These are phyloP conservation scores for Rotaria socialis DNA, from an alignment of 2,888 invertebrate genomes.

Conservation along the genomic window DNA sequence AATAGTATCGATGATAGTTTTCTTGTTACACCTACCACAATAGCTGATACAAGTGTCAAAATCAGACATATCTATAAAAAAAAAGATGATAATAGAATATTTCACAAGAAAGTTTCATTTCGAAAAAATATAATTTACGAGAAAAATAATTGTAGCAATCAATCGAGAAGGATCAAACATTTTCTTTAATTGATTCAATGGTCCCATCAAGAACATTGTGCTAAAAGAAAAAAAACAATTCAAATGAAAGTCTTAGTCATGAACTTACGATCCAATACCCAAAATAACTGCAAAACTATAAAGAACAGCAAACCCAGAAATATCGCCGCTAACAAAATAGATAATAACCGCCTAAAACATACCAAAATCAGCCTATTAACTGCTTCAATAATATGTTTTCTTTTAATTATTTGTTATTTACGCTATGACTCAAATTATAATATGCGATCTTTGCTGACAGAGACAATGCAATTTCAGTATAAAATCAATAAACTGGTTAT, in stretches of 20 bases:
- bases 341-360: background rate
- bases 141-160: constrained; percentile 10
- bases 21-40: background rate
- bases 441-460: no score
- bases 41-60: constrained; percentile 14
- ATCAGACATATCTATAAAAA: background rate
- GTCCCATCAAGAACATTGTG: background rate
- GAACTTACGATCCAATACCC: constrained; percentile 1
- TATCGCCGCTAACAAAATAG: background rate
- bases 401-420: no score
- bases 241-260: background rate
- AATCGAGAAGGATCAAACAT: constrained; percentile 22
- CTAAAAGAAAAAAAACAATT: background rate
- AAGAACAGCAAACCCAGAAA: constrained; percentile 27
- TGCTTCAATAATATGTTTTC: no score
- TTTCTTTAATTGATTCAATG: constrained; percentile 31
- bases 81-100: background rate
- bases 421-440: no score
- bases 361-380: background rate
- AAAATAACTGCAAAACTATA: background rate
- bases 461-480: no score
- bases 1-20: background rate
- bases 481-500: no score
- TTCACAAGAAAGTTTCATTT: no score
- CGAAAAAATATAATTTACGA: background rate